A percentile compares a stretch with the other conserved stretches of the same genome.
Conservation (phyloP, 2,113 vertebrate genomes). For the Podarcis muralis region DNA sequence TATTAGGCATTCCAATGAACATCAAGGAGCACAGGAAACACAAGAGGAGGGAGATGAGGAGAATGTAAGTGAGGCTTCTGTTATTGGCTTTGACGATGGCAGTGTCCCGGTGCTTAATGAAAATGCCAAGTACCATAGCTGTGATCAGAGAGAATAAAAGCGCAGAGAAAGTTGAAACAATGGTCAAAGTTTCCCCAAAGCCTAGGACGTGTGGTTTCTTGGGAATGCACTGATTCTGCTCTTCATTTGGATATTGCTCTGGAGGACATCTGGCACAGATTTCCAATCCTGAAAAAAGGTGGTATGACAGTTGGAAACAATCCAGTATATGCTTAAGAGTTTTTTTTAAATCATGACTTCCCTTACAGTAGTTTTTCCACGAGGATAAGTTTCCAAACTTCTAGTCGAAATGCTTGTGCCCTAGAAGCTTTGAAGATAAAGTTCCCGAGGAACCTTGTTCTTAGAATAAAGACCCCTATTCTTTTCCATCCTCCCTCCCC, state of each 20-base stretch:
- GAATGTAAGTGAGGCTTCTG: not conserved
- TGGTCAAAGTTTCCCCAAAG: not conserved
- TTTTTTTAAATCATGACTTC: too few species aligned
- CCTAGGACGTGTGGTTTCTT: not conserved
- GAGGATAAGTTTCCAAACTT: too few species aligned
- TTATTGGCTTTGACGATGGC: constrained; percentile 15
- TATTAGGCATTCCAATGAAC: not conserved
- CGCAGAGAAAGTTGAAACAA: not conserved
- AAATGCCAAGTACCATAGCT: not conserved
- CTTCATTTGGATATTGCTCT: not conserved
- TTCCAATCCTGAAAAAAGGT: too few species aligned
- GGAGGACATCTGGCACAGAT: too few species aligned
- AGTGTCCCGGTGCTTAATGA: not conserved
- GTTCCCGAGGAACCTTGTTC: too few species aligned
- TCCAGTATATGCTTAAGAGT: too few species aligned
- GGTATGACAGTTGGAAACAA: too few species aligned
- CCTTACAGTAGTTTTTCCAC: too few species aligned
- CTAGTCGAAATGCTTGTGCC: too few species aligned
- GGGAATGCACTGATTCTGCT: not conserved
- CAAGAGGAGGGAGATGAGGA: not conserved
- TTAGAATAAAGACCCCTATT: not conserved
- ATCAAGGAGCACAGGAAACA: constrained; percentile 1
- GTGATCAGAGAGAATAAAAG: not conserved
- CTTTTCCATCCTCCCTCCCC: not conserved
- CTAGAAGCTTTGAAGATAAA: too few species aligned